These are phyloP conservation scores for Hippopotamyrus pictus DNA, from an alignment of 2,797 vertebrate species.

Conservation along the genomic window DNA sequence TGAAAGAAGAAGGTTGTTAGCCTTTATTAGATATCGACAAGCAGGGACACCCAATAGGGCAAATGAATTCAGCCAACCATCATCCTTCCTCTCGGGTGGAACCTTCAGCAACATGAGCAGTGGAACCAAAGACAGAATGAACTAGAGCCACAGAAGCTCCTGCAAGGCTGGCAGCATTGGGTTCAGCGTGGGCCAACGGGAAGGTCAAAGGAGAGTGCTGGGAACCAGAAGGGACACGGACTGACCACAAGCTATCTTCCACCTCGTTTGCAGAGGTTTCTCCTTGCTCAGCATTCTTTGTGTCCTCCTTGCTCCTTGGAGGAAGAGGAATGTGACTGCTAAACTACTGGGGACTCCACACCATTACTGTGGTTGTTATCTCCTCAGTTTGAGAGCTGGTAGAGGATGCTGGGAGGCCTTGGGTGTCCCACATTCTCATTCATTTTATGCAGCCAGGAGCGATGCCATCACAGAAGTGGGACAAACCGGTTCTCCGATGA, in stretches of 20 bases:
- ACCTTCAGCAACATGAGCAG: neutral
- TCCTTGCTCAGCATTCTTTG: neutral
- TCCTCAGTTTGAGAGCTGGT: constrained; percentile 44
- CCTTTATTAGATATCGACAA: neutral
- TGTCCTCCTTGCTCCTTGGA: neutral
- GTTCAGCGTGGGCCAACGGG: neutral
- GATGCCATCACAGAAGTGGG: neutral
- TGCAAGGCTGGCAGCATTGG: neutral
- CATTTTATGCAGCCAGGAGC: constrained; percentile 3
- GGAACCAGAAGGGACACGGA: neutral
- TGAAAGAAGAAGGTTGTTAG: neutral
- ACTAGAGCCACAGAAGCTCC: neutral
- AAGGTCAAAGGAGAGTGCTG: neutral
- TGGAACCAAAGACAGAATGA: neutral
- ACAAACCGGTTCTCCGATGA: neutral
- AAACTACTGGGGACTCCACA: constrained; percentile 15
- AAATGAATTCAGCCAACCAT: neutral
- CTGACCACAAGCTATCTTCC: neutral
- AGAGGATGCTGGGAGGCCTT: constrained; percentile 26
- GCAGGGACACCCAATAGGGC: neutral
- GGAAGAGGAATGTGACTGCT: neutral
- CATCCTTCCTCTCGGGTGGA: neutral
- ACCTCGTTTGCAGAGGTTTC: neutral
- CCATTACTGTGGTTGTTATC: constrained; percentile 17
- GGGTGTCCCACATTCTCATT: constrained; percentile 39